phyloP scores from a whole-genome alignment of 2,113 vertebrate species.

The Siniperca chuatsi region DNA sequence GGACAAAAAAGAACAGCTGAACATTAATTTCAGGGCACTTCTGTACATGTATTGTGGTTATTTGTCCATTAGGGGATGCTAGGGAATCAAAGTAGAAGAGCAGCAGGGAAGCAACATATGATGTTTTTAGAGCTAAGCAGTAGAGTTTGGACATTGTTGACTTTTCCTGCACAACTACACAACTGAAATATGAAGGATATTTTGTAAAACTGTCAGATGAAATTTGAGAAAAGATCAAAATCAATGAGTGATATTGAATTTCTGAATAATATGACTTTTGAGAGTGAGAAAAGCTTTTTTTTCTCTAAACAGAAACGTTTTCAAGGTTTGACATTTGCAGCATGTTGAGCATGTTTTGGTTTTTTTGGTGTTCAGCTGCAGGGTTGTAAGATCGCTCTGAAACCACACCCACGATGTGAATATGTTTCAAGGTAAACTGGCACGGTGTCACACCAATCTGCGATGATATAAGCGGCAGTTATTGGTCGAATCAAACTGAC shows the following conservation, averaged over 20 bases:
- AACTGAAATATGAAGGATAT: not conserved
- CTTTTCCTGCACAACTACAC: not conserved
- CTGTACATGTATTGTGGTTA: conserved; percentile 65
- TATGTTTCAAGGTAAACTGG: conserved; percentile 22
- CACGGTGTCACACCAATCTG: conserved; percentile 17
- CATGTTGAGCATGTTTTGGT: not conserved
- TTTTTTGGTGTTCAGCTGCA: not conserved
- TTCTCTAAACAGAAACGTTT: not conserved
- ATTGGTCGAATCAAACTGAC: conserved; percentile 77
- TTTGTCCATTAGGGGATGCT: conserved; percentile 83
- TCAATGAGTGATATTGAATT: not conserved
- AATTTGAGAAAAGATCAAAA: not conserved
- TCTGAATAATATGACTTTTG: not conserved
- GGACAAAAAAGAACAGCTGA: too few species aligned
- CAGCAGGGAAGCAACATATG: conserved; percentile 40
- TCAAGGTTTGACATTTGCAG: not conserved
- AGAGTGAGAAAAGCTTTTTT: not conserved
- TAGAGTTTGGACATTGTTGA: conserved; percentile 24
- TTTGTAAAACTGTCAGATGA: not conserved
- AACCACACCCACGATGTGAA: conserved; percentile 14
- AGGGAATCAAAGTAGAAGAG: conserved; percentile 73
- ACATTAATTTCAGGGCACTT: not conserved
- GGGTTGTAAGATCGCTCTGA: not conserved
- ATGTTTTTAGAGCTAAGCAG: conserved; percentile 20
- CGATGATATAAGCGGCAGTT: conserved; percentile 64